Percentiles rank a stretch among this genome's conserved stretches.
Evolutionary conservation across 2,113 vertebrate genomes (phyloP).

Genomic region (Chaetops frenatus): DNA sequence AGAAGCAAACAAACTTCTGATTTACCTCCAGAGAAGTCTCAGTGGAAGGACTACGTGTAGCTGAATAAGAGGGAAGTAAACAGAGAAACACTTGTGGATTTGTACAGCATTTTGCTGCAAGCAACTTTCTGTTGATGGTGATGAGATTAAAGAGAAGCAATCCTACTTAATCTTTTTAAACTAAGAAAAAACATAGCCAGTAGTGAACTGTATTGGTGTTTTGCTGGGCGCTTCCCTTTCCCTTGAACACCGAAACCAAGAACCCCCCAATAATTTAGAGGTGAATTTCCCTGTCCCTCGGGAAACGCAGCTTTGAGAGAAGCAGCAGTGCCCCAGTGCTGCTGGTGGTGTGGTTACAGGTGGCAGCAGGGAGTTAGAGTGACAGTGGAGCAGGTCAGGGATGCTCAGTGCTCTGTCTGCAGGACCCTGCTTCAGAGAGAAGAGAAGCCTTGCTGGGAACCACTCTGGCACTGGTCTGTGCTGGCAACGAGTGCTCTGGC

Average conservation of each 20-base stretch:
- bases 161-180: neutral
- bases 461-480: neutral
- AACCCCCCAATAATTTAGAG: accelerated
- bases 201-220: neutral
- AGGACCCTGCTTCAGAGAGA: neutral
- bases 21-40: neutral
- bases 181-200: neutral
- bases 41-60: neutral
- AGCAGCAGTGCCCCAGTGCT: neutral
- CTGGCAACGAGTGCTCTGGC: neutral
- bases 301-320: neutral
- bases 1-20: neutral
- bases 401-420: neutral
- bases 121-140: neutral
- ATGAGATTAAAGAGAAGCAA: neutral
- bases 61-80: neutral
- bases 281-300: neutral
- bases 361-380: neutral
- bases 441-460: neutral
- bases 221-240: neutral
- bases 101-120: neutral
- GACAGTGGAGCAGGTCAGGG: neutral
- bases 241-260: neutral
- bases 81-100: neutral
- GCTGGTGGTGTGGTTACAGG: neutral